These are phyloP conservation scores for Dioctria linearis DNA, from an alignment of 2,888 invertebrate genomes.

Conservation along the genomic window DNA sequence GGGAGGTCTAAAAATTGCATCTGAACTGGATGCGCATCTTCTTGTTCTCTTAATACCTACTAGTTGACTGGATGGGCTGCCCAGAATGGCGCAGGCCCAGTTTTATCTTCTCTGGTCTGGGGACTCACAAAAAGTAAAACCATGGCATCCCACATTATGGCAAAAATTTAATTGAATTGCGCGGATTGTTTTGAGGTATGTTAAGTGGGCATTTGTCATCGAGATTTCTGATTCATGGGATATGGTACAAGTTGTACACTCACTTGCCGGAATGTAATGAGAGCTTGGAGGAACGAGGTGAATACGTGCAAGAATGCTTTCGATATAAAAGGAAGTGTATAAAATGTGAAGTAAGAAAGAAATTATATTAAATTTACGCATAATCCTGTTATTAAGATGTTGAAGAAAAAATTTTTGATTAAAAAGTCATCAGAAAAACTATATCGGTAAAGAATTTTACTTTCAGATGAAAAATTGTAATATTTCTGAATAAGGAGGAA, in stretches of 20 bases:
- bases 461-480: too few species aligned
- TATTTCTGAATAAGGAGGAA: too few species aligned
- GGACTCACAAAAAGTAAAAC: not conserved
- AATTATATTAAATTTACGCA: conserved; percentile 12
- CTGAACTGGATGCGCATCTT: conserved; percentile 36
- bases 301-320: conserved; percentile 35
- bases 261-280: not conserved
- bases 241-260: conserved; percentile 32
- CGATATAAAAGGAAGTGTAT: not conserved
- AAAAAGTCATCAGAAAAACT: too few species aligned
- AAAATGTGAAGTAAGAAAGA: not conserved
- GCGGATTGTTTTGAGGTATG: conserved; percentile 50
- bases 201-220: conserved; percentile 49
- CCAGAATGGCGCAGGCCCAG: too few species aligned
- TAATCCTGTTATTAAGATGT: conserved; percentile 20
- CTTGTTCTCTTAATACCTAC: not conserved
- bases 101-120: not conserved
- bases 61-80: too few species aligned
- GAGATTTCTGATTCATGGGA: conserved; percentile 39
- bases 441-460: too few species aligned
- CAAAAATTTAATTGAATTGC: conserved; percentile 50
- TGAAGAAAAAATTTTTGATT: not conserved
- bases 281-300: conserved; percentile 31
- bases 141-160: conserved; percentile 35
- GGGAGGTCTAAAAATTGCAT: not conserved